Evolutionary conservation across 2,797 vertebrate genomes (phyloP), one percentile per base, ranked within the genome.

Genomic region (Dromococcyx pavoninus): DNA sequence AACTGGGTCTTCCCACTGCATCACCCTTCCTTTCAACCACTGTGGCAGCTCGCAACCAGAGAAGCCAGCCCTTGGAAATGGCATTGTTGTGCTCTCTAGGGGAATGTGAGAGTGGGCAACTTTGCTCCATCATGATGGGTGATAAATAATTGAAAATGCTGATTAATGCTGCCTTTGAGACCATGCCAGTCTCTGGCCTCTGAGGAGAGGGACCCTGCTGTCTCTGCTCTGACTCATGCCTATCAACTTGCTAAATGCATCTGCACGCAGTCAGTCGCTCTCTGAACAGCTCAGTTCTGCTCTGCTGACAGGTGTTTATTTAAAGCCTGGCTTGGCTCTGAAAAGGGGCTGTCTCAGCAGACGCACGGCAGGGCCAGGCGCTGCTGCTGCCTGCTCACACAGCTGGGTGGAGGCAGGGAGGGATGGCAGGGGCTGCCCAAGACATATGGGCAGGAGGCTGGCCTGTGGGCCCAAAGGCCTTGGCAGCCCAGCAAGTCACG

Each of bases 81-180:
- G 51, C 80, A 30, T 76, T 73, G 80, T 53, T 76, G 70, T 3
- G 2, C 51, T 76, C 43, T 66, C 33, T 7, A 9, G 58, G 35
- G 56, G 71, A 78, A 70, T n/a, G 60, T 17, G n/a, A 48, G 51
- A 57, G 60, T 21, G 43, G 58, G 62, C 33, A 86, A 18, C 46
- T 22, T 41, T 28, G 28, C 69, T 90, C 54, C 7, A 2, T 41
- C 9, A 2, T 6, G 13, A 51, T 62, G 72, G 69, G 75, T n/a
- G 16, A 41, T 46, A 67, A 11, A 4, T 64, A 67, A 62, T 8
- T 87, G 78, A 69, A 96, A 91, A 76, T 54, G 74, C 81, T 93
- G 62, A 81, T 91, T 92, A 93, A 87, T 50, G 86, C 64, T 91
- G 66, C 70, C 77, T 81, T 84, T 93, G 86, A 69, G 70, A 88